These are phyloP conservation scores for Habroteleia sp. DNA, from an alignment of 2,888 invertebrate genomes.

Conservation along the genomic window DNA sequence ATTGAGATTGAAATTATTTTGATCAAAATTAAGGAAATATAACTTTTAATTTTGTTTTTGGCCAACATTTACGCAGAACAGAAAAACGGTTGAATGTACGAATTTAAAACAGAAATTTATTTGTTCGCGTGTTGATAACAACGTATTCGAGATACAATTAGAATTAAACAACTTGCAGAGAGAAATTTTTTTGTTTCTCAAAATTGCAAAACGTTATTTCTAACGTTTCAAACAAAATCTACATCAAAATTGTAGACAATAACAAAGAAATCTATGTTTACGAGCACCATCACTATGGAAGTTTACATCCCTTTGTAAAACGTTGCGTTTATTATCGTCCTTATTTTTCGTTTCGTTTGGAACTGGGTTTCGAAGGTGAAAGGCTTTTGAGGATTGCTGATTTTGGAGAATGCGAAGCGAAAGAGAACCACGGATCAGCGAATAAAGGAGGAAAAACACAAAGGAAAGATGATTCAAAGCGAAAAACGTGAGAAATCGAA, in stretches of 20 bases:
- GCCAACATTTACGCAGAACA: too few relatives aligned
- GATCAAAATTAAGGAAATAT: too few relatives aligned
- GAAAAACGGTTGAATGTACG: too few relatives aligned
- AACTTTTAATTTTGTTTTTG: too few relatives aligned
- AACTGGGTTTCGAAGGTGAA: slow-evolving; percentile 55
- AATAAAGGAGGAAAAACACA: slow-evolving; percentile 63
- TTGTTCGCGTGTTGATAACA: too few relatives aligned
- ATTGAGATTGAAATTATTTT: too few relatives aligned
- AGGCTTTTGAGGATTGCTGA: slow-evolving; percentile 56
- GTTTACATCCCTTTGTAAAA: slow-evolving; percentile 54
- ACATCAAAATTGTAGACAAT: slow-evolving; percentile 27
- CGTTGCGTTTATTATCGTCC: slow-evolving; percentile 55
- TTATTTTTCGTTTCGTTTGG: slow-evolving; percentile 53
- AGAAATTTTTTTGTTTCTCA: neutral
- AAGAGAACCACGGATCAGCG: slow-evolving; percentile 26
- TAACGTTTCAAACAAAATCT: slow-evolving; percentile 12
- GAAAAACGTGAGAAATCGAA: slow-evolving; percentile 45
- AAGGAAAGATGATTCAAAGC: slow-evolving; percentile 56
- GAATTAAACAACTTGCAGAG: too few relatives aligned
- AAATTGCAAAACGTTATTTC: slow-evolving; percentile 7
- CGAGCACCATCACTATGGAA: slow-evolving; percentile 13
- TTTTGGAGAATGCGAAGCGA: slow-evolving; percentile 35
- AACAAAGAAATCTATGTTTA: slow-evolving; percentile 36
- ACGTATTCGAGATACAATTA: too few relatives aligned
- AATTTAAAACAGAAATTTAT: too few relatives aligned